These are phyloP conservation scores for Rhagoletis zephyria DNA, from an alignment of 1,140 invertebrate genomes.

Conservation along the genomic window DNA sequence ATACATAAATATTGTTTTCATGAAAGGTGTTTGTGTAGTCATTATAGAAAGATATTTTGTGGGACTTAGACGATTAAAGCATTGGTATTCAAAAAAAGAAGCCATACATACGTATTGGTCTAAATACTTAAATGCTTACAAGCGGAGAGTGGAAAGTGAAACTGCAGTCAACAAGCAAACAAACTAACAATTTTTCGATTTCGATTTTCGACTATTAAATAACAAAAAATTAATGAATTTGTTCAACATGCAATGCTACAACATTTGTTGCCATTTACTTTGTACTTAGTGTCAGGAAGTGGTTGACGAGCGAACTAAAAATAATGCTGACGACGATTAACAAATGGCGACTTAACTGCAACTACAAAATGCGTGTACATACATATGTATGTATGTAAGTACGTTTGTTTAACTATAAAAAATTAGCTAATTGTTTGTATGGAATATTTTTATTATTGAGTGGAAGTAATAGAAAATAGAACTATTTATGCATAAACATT, in stretches of 20 bases:
- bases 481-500: not conserved
- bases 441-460: not conserved
- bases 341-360: conserved; percentile 10
- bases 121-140: not conserved
- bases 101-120: not conserved
- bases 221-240: not conserved
- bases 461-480: not conserved
- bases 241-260: not conserved
- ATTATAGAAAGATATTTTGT: not conserved
- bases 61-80: not conserved
- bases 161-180: not conserved
- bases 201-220: no score
- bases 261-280: not conserved
- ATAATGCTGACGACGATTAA: not conserved
- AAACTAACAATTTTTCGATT: not conserved
- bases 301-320: not conserved
- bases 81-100: not conserved
- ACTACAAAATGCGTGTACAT: not conserved
- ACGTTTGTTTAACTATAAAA: no score
- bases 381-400: no score
- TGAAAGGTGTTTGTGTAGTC: not conserved
- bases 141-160: not conserved
- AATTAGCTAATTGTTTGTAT: no score
- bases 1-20: not conserved
- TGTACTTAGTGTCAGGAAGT: not conserved